These are phyloP conservation scores for Phalloptychus januarius DNA, from an alignment of 2,797 vertebrate genomes.

Conservation along the genomic window DNA sequence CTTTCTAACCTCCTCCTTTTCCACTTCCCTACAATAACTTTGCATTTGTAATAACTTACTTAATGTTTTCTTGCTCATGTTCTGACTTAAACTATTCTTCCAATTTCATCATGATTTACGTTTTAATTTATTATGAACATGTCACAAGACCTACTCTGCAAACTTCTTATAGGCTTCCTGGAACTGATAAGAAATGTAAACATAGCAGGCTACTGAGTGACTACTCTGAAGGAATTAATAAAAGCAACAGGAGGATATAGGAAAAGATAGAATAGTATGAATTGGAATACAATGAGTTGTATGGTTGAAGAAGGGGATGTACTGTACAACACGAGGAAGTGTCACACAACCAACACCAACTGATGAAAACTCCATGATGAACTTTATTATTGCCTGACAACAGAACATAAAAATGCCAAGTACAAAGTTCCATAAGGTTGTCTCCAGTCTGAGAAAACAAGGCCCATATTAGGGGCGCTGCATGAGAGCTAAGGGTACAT, in stretches of 20 bases:
- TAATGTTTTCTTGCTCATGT: background rate
- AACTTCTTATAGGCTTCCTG: slow-evolving; percentile 86
- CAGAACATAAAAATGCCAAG: background rate
- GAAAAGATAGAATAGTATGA: slow-evolving; percentile 5
- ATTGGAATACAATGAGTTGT: slow-evolving; percentile 74
- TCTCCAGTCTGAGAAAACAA: slow-evolving; percentile 66
- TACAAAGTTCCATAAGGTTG: slow-evolving; percentile 12
- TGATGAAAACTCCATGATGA: slow-evolving; percentile 27
- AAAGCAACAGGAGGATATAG: slow-evolving; percentile 41
- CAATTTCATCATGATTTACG: slow-evolving; percentile 11
- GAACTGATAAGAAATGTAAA: slow-evolving; percentile 83
- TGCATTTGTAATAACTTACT: background rate
- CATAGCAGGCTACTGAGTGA: slow-evolving; percentile 53
- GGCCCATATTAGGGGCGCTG: slow-evolving; percentile 69
- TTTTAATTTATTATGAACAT: slow-evolving; percentile 39
- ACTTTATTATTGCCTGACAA: background rate
- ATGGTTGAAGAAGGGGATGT: slow-evolving; percentile 57
- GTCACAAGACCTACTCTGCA: slow-evolving; percentile 72
- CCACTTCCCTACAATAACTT: slow-evolving; percentile 19
- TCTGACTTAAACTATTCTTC: background rate
- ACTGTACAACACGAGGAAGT: slow-evolving; percentile 83
- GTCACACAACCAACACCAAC: slow-evolving; percentile 60
- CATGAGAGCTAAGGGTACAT: slow-evolving; percentile 75
- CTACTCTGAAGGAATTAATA: slow-evolving; percentile 39
- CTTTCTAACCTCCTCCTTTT: slow-evolving; percentile 18